Conservation (phyloP, 1,140 invertebrate species). For the Aradophagus sp. region DNA sequence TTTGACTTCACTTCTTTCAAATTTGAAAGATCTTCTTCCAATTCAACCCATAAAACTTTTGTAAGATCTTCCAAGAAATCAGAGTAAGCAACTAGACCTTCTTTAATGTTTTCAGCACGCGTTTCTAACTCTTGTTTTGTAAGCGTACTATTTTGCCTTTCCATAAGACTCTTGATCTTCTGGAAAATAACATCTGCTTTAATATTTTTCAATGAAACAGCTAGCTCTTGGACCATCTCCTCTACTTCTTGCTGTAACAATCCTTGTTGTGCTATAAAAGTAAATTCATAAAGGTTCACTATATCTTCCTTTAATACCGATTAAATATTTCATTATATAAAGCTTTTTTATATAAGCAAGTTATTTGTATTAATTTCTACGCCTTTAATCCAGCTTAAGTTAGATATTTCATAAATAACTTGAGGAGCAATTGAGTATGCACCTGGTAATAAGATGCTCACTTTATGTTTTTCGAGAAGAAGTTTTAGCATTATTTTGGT, state of each 20-base stretch:
- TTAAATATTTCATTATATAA: constrained; percentile 18
- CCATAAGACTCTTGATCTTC: constrained; percentile 9
- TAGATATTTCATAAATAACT: constrained; percentile 23
- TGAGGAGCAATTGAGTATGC: constrained; percentile 20
- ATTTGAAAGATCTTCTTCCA: constrained; percentile 27
- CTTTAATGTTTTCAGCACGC: constrained; percentile 29
- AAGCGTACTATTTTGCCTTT: constrained; percentile 11
- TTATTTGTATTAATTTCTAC: constrained; percentile 25
- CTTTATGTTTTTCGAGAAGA: constrained; percentile 23
- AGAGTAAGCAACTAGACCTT: constrained; percentile 24
- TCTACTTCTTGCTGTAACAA: constrained; percentile 24
- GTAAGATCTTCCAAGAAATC: constrained; percentile 29
- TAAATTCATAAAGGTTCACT: constrained; percentile 26
- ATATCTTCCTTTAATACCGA: constrained; percentile 27
- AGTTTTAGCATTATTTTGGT: constrained; percentile 23
- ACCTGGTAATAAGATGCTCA: constrained; percentile 21
- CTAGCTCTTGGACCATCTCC: constrained; percentile 27
- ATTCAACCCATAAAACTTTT: constrained; percentile 28
- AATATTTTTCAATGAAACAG: constrained; percentile 31
- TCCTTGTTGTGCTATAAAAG: constrained; percentile 26
- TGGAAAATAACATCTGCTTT: constrained; percentile 27
- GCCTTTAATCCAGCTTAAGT: constrained; percentile 20
- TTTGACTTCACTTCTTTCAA: constrained; percentile 25
- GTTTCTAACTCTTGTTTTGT: constrained; percentile 25
- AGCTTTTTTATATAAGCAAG: constrained; percentile 26